phyloP scores from a whole-genome alignment of 2,888 invertebrate species.

The Tipula confusa region DNA sequence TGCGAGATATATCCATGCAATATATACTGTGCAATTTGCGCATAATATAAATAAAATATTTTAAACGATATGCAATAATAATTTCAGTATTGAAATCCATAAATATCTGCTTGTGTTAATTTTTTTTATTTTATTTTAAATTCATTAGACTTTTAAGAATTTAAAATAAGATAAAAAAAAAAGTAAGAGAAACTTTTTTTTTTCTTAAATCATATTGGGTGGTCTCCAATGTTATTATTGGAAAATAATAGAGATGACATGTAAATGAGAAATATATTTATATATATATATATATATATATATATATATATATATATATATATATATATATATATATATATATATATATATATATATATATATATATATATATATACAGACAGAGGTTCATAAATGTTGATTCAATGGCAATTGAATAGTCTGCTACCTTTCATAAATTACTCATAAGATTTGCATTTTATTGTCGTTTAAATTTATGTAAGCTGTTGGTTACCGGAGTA shows the following conservation, averaged over 20 bases:
- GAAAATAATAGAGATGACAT: conserved; percentile 25
- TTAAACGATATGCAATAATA: conserved; percentile 9
- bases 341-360: no score
- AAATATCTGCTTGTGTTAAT: background rate
- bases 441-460: conserved; percentile 12
- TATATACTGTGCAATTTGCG: background rate
- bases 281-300: no score
- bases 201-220: background rate
- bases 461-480: conserved; percentile 25
- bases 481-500: background rate
- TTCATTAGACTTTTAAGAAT: conserved; percentile 3
- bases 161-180: background rate
- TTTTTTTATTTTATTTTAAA: background rate
- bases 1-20: background rate
- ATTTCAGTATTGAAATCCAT: background rate
- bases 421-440: conserved; percentile 25
- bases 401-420: conserved; percentile 20
- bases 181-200: background rate
- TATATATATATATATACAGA: no score
- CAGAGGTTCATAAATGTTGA: background rate
- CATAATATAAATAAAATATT: background rate
- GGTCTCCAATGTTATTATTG: background rate
- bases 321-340: no score
- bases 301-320: no score
- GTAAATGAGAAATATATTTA: conserved; percentile 20